Evolutionary conservation across 1,140 invertebrate genomes (phyloP), one percentile per base, ranked within the genome.

Genomic region (Hyphantria cunea): DNA sequence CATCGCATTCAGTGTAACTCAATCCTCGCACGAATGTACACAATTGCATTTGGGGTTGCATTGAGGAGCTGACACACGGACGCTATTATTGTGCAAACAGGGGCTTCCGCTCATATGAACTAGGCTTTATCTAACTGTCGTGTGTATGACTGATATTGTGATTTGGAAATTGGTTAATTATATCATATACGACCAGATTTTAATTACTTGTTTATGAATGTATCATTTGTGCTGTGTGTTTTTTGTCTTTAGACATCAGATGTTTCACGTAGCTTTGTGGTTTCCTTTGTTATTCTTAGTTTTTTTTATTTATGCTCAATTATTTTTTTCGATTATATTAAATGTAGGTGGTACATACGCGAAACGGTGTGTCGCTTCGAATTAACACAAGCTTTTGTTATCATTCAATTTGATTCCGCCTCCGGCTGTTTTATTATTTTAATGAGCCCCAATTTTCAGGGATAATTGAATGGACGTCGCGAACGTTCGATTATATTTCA

Each of bases 331-430:
- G 39, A 34, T 42, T 10, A 33, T n/a, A 25, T 31, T n/a, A 17
- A 11, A 14, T 17, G 17, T 25, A 25, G 2, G 17, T 59, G 33
- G 45, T 59, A 59, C 45, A 58, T 50, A n/a, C 17, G n/a, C 47
- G 31, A 50, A 58, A 59, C 47, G 34, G 48, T 64, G 72, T 81
- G 80, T 83, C 83, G 78, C 72, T 63, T 79, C 82, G 78, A 83
- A 80, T 86, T 86, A 84, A 82, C 74, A 79, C 81, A 77, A 78
- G 82, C 84, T 86, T 84, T 86, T 90, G 87, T 90, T 90, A 85
- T 90, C 84, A 86, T 90, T 90, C 84, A 88, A 90, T 90, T 90
- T 87, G 87, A 84, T 80, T 86, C 76, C 68, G 84, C 87, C 87
- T 79, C 76, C 68, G 83, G 85, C 80, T 87, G 82, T 86, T 90